Base-by-base conservation (phyloP, 2,797 vertebrate genomes). In the Enteromius argenteus region DNA sequence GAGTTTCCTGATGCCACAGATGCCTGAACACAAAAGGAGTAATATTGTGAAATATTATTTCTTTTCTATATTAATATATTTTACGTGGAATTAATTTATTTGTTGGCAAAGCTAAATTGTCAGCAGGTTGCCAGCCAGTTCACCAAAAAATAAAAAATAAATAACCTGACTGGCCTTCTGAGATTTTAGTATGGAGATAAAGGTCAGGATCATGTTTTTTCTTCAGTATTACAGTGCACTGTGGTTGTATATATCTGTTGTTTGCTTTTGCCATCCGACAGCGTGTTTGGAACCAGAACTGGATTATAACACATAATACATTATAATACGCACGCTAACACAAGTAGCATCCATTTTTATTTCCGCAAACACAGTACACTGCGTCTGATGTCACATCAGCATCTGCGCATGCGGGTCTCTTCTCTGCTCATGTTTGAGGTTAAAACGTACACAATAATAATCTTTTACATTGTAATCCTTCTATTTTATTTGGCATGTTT, bases 1-100 rank as follows among this genome's bases (percentile, higher is more conserved):
- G 97, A 96, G 88, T 94, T 97, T 86, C 95, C 96, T 5, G 96
- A 96, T 81, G 95, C 85, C 32, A 92, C 92, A 21, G 97, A 96
- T 21, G 95, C 90, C 97, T 97, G 91, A 93, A 88, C 42, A 23
- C 60, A 88, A 17, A 17, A 64, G 32, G 14, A 30, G 23, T 62
- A 62, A 15, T 6, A 62, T 15, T 62, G 23, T 30, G 27, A 30
- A 27, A 62, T 30, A 27, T 6, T 27, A 13, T 27, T 60, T 27
- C 1, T 60, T 27, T 58, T 58, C n/a, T 23, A 58, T 58, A 27
- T 27, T n/a, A 60, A 60, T 14, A 23, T 14, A 60, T 13, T 27
- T 60, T 27, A 6, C 14, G 5, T 62, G 23, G 5, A 62, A 30
- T 62, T 62, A 0, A 62, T 62, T 62, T 15, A 2, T 62, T 14